Evolutionary conservation across 2,797 vertebrate species (phyloP).

Genomic region (Lindbergichthys nudifrons): DNA sequence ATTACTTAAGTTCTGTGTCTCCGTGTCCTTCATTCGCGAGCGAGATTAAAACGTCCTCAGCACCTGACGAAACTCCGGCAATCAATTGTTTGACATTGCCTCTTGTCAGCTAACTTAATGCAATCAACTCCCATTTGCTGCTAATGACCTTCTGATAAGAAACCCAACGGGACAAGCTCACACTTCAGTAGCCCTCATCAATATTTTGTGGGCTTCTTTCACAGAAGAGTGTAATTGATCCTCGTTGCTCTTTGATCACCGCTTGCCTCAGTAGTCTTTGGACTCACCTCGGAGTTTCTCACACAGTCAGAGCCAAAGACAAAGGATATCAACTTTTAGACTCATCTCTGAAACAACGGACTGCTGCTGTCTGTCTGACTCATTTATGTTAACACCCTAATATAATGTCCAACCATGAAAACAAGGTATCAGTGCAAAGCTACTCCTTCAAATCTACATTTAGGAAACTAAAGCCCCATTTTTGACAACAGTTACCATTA

Average conservation of each 20-base stretch:
- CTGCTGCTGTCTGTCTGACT: constrained; percentile 10
- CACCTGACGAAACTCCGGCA: constrained; percentile 61
- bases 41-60: constrained; percentile 60
- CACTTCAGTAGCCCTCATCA: constrained; percentile 73
- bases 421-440: neutral
- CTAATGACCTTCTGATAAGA: constrained; percentile 78
- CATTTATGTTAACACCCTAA: constrained; percentile 21
- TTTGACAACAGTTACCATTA: neutral
- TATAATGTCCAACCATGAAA: constrained; percentile 10
- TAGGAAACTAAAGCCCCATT: constrained; percentile 7
- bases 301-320: constrained; percentile 47
- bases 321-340: constrained; percentile 54
- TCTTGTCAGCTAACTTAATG: constrained; percentile 71
- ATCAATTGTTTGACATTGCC: constrained; percentile 69
- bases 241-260: constrained; percentile 74
- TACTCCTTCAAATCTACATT: neutral
- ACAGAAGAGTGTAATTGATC: constrained; percentile 71
- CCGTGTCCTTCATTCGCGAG: constrained; percentile 52
- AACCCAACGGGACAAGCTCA: constrained; percentile 62
- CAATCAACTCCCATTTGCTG: constrained; percentile 68
- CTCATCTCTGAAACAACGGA: constrained; percentile 48
- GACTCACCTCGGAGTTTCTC: constrained; percentile 70
- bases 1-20: constrained; percentile 55
- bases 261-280: constrained; percentile 65
- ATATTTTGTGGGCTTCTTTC: constrained; percentile 74